Evolutionary conservation across 2,797 vertebrate species (phyloP).

Genomic region (Calcarius lapponicus): DNA sequence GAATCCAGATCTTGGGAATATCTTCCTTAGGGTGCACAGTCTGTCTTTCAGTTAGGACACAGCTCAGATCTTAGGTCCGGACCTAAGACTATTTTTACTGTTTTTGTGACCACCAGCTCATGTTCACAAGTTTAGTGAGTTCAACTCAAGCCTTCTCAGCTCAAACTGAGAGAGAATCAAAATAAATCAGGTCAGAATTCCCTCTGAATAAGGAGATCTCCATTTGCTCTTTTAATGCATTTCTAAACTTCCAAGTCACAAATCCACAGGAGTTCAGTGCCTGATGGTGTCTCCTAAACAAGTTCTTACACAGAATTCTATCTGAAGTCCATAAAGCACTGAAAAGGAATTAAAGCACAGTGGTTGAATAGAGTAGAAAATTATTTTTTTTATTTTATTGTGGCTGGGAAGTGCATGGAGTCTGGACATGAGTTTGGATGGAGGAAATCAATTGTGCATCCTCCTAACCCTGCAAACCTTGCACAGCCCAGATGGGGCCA

Average conservation of each 20-base stretch:
- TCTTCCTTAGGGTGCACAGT: neutral
- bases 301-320: neutral
- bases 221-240: neutral
- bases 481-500: neutral
- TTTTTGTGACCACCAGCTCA: neutral
- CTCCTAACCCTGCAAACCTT: neutral
- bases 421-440: fast-evolving
- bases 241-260: neutral
- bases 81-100: neutral
- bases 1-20: neutral
- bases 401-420: neutral
- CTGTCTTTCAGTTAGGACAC: neutral
- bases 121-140: neutral
- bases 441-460: neutral
- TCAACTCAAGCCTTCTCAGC: neutral
- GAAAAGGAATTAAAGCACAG: neutral
- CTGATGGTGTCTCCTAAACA: neutral
- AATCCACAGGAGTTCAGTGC: neutral
- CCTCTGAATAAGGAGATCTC: neutral
- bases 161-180: neutral
- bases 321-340: neutral
- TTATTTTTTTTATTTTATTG: neutral
- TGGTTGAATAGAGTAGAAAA: neutral
- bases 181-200: neutral
- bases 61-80: neutral